These are phyloP conservation scores for Callitettix versicolor DNA, from an alignment of 1,140 invertebrate species.

Conservation along the genomic window DNA sequence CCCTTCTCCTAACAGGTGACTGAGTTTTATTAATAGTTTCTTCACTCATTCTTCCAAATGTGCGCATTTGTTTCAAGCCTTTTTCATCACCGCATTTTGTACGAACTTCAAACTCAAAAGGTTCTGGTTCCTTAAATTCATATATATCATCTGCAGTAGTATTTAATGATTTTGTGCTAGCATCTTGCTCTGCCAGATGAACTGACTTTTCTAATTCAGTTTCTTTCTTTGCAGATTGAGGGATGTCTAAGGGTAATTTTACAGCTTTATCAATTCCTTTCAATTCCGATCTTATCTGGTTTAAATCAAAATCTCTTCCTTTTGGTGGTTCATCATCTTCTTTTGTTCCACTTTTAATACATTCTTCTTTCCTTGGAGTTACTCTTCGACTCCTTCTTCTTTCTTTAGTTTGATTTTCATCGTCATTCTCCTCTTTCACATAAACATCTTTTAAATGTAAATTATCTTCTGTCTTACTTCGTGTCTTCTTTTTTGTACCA, in stretches of 20 bases:
- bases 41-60: constrained; percentile 11
- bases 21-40: constrained; percentile 18
- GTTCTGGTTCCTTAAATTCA: constrained; percentile 81
- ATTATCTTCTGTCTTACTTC: too few species aligned
- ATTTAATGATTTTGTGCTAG: constrained; percentile 26
- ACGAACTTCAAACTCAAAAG: constrained; percentile 67
- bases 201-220: neutral
- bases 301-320: constrained; percentile 66
- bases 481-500: too few species aligned
- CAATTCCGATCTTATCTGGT: constrained; percentile 70
- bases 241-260: constrained; percentile 27
- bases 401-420: constrained; percentile 3
- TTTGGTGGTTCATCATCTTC: constrained; percentile 34
- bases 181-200: constrained; percentile 18
- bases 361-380: constrained; percentile 9
- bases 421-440: neutral
- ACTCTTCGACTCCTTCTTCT: constrained; percentile 13
- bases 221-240: too few species aligned
- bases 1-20: constrained; percentile 25
- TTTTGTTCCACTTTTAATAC: constrained; percentile 8
- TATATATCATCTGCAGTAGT: constrained; percentile 56
- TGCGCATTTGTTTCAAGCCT: constrained; percentile 13
- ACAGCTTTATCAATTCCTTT: constrained; percentile 62
- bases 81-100: constrained; percentile 32
- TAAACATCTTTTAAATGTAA: neutral